Conservation (phyloP, 2,888 invertebrate species). For the Fabriciana adippe region DNA sequence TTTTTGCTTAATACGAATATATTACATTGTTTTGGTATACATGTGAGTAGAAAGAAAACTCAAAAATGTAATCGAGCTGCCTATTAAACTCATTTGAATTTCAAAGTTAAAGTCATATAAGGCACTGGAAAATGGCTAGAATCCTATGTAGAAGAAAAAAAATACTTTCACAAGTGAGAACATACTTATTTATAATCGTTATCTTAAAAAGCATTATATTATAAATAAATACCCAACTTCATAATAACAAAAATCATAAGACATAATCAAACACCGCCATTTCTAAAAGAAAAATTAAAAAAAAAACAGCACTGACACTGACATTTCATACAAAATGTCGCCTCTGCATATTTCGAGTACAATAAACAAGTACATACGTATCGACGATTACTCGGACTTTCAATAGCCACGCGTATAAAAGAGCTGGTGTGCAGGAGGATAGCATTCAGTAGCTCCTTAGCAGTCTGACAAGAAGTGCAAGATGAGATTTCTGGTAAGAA, state of each 20-base stretch:
- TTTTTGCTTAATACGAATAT: too few relatives aligned
- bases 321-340: constrained; percentile 33
- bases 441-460: constrained; percentile 79
- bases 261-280: not conserved
- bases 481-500: constrained; percentile 79
- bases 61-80: too few relatives aligned
- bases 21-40: too few relatives aligned
- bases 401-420: constrained; percentile 68
- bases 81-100: too few relatives aligned
- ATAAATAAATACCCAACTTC: not conserved
- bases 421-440: constrained; percentile 50
- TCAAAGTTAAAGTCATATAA: too few relatives aligned
- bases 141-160: too few relatives aligned
- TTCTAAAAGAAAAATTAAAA: constrained; percentile 6
- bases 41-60: too few relatives aligned
- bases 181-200: too few relatives aligned
- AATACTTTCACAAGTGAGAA: too few relatives aligned
- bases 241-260: not conserved
- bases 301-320: constrained; percentile 24
- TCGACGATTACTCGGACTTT: constrained; percentile 40
- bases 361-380: constrained; percentile 31
- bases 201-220: too few relatives aligned
- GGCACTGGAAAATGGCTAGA: too few relatives aligned
- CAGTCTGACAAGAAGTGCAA: constrained; percentile 78
- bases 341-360: constrained; percentile 43